Evolutionary conservation across 2,113 vertebrate genomes (phyloP).

Genomic region (Litocranius walleri): DNA sequence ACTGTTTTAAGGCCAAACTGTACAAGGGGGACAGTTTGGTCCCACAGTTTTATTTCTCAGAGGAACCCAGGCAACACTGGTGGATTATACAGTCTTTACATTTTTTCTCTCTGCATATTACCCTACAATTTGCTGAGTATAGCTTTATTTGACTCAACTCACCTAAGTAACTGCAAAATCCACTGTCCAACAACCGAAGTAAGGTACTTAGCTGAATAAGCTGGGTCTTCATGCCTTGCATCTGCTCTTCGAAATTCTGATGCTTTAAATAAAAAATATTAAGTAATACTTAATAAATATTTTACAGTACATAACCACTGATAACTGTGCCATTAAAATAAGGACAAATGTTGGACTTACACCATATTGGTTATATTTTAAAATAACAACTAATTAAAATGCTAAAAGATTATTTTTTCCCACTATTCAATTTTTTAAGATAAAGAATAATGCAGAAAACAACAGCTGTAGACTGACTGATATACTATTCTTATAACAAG

Average conservation of each 20-base stretch:
- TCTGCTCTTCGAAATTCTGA: conserved; percentile 99
- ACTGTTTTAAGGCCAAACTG: not conserved
- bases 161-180: conserved; percentile 98
- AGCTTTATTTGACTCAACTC: conserved; percentile 65
- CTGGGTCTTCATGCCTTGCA: conserved; percentile 99
- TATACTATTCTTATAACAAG: not conserved
- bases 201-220: conserved; percentile 94
- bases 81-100: not conserved
- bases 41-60: not conserved
- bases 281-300: conserved; percentile 35
- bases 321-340: conserved; percentile 18
- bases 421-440: not conserved
- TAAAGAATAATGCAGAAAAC: conserved; percentile 1
- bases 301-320: conserved; percentile 27
- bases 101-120: not conserved
- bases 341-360: conserved; percentile 8
- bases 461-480: not conserved
- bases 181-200: conserved; percentile 92
- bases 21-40: not conserved
- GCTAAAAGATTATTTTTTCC: not conserved
- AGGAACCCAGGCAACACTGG: not conserved
- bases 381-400: conserved; percentile 40
- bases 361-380: not conserved
- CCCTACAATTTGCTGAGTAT: not conserved
- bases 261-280: conserved; percentile 84